These are phyloP conservation scores for Sesia bembeciformis DNA, from an alignment of 2,888 invertebrate species.

Conservation along the genomic window DNA sequence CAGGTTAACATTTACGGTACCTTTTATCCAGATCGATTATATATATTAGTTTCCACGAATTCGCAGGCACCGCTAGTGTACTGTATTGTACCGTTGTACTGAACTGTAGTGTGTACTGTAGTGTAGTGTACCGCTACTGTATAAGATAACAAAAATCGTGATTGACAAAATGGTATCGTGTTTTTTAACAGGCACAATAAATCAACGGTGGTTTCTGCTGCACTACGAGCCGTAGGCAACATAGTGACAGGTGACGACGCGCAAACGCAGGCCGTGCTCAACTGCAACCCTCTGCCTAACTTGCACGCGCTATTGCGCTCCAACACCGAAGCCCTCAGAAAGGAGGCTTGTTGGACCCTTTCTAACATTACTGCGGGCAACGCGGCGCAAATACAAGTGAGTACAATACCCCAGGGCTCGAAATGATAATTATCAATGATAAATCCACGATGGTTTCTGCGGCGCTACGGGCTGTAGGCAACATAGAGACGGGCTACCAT, in stretches of 20 bases:
- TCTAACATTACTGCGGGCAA: conserved; percentile 98
- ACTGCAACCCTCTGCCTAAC: conserved; percentile 91
- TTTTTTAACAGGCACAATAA: conserved; percentile 80
- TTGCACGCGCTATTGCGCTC: conserved; percentile 81
- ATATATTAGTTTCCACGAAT: no score
- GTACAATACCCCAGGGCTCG: not conserved
- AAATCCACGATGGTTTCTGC: conserved; percentile 91
- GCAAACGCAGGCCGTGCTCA: conserved; percentile 95
- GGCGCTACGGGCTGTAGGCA: conserved; percentile 96
- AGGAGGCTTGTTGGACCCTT: conserved; percentile 98
- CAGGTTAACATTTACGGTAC: no score
- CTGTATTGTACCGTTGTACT: no score
- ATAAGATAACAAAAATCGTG: no score
- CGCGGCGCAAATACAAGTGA: conserved; percentile 91
- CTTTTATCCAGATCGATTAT: no score
- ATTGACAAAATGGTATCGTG: not conserved
- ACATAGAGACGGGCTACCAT: conserved; percentile 98
- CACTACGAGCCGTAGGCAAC: conserved; percentile 96
- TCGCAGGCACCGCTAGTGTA: no score
- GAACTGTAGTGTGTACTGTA: no score
- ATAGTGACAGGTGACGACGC: conserved; percentile 97
- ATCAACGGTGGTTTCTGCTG: conserved; percentile 91
- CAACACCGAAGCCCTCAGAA: conserved; percentile 88
- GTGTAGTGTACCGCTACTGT: no score
- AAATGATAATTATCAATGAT: conserved; percentile 46